Conservation (phyloP, 2,888 invertebrate species). For the Anoplius nigerrimus region DNA sequence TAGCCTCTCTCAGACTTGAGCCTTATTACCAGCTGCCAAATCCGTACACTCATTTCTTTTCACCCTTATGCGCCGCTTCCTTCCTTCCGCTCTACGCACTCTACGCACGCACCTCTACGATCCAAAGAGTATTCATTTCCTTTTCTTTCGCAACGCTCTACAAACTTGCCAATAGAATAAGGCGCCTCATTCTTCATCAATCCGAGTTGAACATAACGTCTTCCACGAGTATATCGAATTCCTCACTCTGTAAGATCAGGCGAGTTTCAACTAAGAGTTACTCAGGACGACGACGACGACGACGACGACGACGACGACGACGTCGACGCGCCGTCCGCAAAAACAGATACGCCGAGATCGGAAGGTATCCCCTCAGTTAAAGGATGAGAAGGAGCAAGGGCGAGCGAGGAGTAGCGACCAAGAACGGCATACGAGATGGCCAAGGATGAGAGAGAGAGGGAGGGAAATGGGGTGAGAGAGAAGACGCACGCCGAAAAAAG, state of each 20-base stretch:
- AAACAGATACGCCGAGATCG: conserved; percentile 40
- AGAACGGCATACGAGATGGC: conserved; percentile 32
- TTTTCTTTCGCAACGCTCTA: no score
- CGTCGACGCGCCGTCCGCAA: conserved; percentile 41
- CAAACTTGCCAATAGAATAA: conserved; percentile 26
- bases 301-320: no score
- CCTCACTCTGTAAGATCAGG: background rate
- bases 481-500: conserved; percentile 54
- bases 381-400: conserved; percentile 14
- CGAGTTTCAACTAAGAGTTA: conserved; percentile 8
- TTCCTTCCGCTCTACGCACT: no score
- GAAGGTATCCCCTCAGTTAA: conserved; percentile 39
- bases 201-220: background rate
- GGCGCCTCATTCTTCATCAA: background rate
- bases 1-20: no score
- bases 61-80: no score
- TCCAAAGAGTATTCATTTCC: no score
- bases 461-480: conserved; percentile 35
- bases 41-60: no score
- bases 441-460: conserved; percentile 31
- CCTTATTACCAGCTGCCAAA: conserved; percentile 24
- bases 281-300: conserved; percentile 33
- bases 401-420: conserved; percentile 17
- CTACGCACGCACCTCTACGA: no score
- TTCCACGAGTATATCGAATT: conserved; percentile 9